Percentiles rank a stretch among this genome's conserved stretches.
Conservation (phyloP, 2,888 invertebrate species). For the Lepidonotus clava region DNA sequence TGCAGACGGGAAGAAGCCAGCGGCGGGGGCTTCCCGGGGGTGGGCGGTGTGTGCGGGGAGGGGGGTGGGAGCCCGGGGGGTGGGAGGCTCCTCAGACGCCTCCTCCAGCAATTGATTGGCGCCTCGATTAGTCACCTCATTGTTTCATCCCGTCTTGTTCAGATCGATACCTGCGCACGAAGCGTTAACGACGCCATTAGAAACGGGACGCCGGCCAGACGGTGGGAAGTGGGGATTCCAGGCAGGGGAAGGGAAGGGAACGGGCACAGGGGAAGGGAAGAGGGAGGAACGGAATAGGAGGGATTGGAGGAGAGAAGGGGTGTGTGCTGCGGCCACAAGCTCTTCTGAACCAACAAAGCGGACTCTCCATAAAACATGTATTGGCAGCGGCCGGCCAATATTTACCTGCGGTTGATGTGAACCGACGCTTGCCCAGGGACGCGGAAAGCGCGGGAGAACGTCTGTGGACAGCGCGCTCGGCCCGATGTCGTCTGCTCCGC, state of each 20-base stretch:
- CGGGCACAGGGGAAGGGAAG: background rate
- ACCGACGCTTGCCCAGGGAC: background rate
- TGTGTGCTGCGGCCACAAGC: background rate
- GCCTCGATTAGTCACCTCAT: slow-evolving; percentile 23
- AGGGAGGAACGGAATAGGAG: background rate
- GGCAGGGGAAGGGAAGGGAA: background rate
- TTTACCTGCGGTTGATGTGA: slow-evolving; percentile 9
- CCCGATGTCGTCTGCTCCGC: background rate
- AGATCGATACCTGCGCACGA: slow-evolving; percentile 6
- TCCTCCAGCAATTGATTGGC: background rate
- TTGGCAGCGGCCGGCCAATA: background rate
- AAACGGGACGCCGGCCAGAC: background rate
- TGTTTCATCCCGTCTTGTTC: background rate
- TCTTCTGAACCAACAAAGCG: slow-evolving; percentile 18
- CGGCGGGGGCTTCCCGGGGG: background rate
- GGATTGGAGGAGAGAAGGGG: background rate
- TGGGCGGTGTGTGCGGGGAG: background rate
- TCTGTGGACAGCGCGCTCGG: background rate
- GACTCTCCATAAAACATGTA: slow-evolving; percentile 8
- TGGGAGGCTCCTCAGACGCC: background rate
- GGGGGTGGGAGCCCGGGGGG: background rate
- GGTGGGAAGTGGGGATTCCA: background rate
- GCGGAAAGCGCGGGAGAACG: slow-evolving; percentile 24
- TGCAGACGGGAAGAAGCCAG: background rate
- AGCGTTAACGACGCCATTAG: slow-evolving; percentile 21